Evolutionary conservation across 1,140 invertebrate genomes (phyloP).

Genomic region (Drosophila busckii): DNA sequence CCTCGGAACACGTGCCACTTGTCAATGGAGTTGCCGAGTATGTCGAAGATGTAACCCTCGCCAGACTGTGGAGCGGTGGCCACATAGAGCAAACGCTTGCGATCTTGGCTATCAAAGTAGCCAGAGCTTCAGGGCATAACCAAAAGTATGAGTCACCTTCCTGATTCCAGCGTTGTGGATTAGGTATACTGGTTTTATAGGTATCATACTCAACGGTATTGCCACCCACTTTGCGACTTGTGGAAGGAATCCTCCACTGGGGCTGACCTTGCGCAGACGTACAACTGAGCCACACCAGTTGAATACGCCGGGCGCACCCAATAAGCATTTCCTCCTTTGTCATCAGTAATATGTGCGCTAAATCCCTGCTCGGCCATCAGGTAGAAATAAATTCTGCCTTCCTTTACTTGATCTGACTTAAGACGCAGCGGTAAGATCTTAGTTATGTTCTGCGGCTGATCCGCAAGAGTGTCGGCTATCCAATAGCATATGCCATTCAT

Average conservation of each 20-base stretch:
- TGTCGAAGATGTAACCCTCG: constrained; percentile 73
- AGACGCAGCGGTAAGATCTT: constrained; percentile 64
- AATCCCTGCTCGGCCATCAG: constrained; percentile 81
- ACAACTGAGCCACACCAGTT: constrained; percentile 80
- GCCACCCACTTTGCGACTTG: constrained; percentile 10
- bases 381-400: constrained; percentile 77
- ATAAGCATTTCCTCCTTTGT: constrained; percentile 80
- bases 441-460: constrained; percentile 46
- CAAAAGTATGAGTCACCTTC: constrained; percentile 71
- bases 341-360: constrained; percentile 80
- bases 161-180: constrained; percentile 46
- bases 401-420: constrained; percentile 37
- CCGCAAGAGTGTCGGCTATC: constrained; percentile 54
- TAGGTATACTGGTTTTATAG: constrained; percentile 49
- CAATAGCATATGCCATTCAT: constrained; percentile 80
- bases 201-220: constrained; percentile 34
- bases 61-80: constrained; percentile 73
- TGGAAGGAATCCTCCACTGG: constrained; percentile 47
- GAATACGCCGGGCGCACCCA: constrained; percentile 82
- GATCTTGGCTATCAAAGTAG: constrained; percentile 58
- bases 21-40: constrained; percentile 39
- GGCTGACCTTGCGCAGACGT: constrained; percentile 44
- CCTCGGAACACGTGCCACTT: constrained; percentile 79
- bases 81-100: constrained; percentile 56
- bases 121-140: constrained; percentile 70